Evolutionary conservation across 2,888 invertebrate genomes (phyloP), one percentile per base, ranked within the genome.

Genomic region (Xanthorhoe spadicearia): DNA sequence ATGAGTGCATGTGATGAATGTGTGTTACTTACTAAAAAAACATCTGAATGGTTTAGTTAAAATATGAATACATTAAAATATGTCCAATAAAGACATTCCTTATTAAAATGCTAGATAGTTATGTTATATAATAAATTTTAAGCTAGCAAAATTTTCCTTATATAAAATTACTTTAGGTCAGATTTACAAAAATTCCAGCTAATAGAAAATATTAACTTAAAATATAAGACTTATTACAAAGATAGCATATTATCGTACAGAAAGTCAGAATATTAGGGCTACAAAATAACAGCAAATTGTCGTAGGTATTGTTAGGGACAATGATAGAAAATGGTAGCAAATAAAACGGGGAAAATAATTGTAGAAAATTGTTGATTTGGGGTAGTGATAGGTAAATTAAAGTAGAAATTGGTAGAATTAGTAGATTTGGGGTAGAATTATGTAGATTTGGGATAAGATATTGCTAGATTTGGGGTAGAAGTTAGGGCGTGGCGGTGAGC

Each of bases 401-500:
- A 23, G 23, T 43, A 43, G 4, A 13, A 43, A 43, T 3, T 43
- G 38, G 17, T 48, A 48, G 46, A 4, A n/a, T n/a, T 3, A 23
- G 4, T 23, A 23, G 4, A 13, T 13, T 48, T 15, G 13, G 48
- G 48, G 32, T 48, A 13, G 28, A 28, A 46, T 48, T 7, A 7
- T 5, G 35, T 35, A 32, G 35, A 52, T 65, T 61, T 10, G 61
- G 68, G 63, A 59, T 64, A 63, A 23, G 23, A 28, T 28, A 56
- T 7, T 38, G 38, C 10, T 38, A 35, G 38, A 52, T 65, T 61
- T 13, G 60, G 68, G 63, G 61, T 64, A 63, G 64, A 64, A 72
- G 69, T 62, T 85, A 86, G 89, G 89, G 90, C 89, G 86, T 81
- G 85, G 89, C 86, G 88, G 87, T 79, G 86, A 88, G 89, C 89